Evolutionary conservation across 2,797 vertebrate genomes (phyloP), one percentile per base, ranked within the genome.

Genomic region (Cossypha niveicapilla): DNA sequence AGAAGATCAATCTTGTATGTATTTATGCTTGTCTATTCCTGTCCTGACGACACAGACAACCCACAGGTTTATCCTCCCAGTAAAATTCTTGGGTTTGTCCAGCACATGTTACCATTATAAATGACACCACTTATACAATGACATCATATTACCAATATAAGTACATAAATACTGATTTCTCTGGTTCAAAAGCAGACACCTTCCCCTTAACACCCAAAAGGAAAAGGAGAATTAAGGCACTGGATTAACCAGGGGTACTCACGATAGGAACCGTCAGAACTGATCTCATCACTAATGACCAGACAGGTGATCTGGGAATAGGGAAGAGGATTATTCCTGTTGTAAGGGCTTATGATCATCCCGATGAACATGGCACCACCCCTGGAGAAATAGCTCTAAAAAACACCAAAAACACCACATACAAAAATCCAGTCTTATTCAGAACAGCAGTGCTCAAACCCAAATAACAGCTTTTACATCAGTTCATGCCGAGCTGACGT

Each of bases 281-380:
- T 98, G 53, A 97, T 96, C 95, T 98, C 98, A 44, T 99, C 98
- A 42, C 98, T 99, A 86, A 99, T 99, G 92, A 99, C 97, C 93
- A 99, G 95, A 93, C 99, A 99, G 88, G 99, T 99, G 28, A 98
- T 98, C 96, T 99, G 98, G 76, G 99, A 99, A 91, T 99, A 98
- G 0, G 99, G 99, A 21, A 99, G 99, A 50, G 98, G 96, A 92
- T 99, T 99, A 53, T 98, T 98, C 48, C 98, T 98, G 97, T 99
- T 99, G 92, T 99, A 99, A 7, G 99, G 99, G 93, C 99, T 99
- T 94, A 99, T 97, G n/a, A 99, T 99, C 98, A 99, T 99, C 60
- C 99, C 99, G 19, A 99, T 98, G 96, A 99, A 99, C 48, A 99
- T 99, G 79, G 99, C 99, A 67, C 99, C 99, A 7, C 99, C 99